Conservation (phyloP, 2,888 invertebrate genomes). For the Conus canariensis region DNA sequence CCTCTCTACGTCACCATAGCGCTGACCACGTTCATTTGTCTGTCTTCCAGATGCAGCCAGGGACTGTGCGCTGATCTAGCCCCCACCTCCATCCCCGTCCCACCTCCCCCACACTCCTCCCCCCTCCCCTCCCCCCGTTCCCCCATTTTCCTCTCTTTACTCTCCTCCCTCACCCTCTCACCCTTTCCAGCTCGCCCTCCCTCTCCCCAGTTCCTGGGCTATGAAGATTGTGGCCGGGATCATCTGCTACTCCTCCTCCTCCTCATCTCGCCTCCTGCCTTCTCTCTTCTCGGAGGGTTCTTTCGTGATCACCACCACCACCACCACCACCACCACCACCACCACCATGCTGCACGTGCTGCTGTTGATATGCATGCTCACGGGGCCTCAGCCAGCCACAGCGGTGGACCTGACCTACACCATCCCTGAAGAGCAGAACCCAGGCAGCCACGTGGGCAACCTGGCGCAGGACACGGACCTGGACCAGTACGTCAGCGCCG, state of each 20-base stretch:
- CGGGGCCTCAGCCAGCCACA: not conserved
- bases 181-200: not conserved
- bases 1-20: no score
- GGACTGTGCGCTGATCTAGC: not conserved
- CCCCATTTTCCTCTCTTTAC: not conserved
- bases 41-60: not conserved
- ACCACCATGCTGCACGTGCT: not conserved
- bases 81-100: no score
- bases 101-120: no score
- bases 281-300: not conserved
- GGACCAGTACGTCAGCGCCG: slow-evolving; percentile 53
- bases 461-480: slow-evolving; percentile 64
- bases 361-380: not conserved
- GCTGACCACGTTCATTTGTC: no score
- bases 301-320: not conserved
- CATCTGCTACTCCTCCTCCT: not conserved
- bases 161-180: not conserved
- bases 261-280: not conserved
- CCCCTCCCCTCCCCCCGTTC: no score
- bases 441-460: slow-evolving; percentile 60
- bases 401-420: slow-evolving; percentile 46
- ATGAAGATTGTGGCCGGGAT: no score
- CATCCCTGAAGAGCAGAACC: slow-evolving; percentile 48
- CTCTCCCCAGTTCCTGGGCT: not conserved
- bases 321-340: not conserved